These are phyloP conservation scores for Ochlodes sylvanus DNA, from an alignment of 2,888 invertebrate genomes.

Conservation along the genomic window DNA sequence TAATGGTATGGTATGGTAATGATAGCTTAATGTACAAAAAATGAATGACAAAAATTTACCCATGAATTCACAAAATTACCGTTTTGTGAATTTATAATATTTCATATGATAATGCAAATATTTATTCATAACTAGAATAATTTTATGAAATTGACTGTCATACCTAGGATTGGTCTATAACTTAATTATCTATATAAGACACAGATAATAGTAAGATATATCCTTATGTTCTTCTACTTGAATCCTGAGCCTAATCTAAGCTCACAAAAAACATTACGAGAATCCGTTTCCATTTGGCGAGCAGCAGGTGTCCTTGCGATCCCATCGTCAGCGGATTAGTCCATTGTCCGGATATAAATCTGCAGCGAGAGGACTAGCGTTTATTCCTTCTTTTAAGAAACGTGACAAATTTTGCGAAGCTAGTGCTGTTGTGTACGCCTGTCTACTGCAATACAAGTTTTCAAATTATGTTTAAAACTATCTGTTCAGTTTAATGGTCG, in stretches of 20 bases:
- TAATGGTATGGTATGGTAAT: too few species aligned
- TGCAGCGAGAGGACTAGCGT: constrained; percentile 57
- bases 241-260: constrained; percentile 15
- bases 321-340: constrained; percentile 77
- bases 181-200: too few species aligned
- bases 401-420: constrained; percentile 26
- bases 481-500: neutral
- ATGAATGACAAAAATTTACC: too few species aligned
- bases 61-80: too few species aligned
- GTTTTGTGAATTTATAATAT: too few species aligned
- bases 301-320: constrained; percentile 76
- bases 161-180: too few species aligned
- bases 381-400: constrained; percentile 60
- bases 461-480: constrained; percentile 2
- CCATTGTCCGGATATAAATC: constrained; percentile 74
- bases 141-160: too few species aligned
- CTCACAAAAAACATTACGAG: constrained; percentile 27
- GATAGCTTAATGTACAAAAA: too few species aligned
- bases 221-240: neutral
- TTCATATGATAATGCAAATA: too few species aligned
- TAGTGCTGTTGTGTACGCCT: neutral
- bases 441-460: constrained; percentile 20
- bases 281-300: constrained; percentile 59
- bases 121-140: too few species aligned
- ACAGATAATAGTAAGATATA: neutral